Percentiles rank a stretch among this genome's conserved stretches.
Evolutionary conservation across 2,888 invertebrate genomes (phyloP).

Genomic region (Autographa pulchrina): DNA sequence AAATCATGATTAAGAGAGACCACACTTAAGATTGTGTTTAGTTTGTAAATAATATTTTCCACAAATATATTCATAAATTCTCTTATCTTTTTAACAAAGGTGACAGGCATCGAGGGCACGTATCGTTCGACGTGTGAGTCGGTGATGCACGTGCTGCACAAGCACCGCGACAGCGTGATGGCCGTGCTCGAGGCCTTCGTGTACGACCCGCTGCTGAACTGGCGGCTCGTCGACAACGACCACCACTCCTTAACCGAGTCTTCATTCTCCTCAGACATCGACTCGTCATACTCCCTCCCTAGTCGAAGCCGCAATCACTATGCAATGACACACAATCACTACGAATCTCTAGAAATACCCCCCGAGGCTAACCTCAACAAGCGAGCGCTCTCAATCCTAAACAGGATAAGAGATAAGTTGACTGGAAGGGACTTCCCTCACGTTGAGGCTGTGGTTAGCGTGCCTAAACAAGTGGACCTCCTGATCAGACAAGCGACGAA

Average conservation of each 20-base stretch:
- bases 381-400: slow-evolving; percentile 97
- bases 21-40: too few relatives aligned
- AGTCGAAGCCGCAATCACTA: slow-evolving; percentile 79
- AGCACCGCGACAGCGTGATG: slow-evolving; percentile 99
- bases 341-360: slow-evolving; percentile 84
- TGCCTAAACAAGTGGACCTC: slow-evolving; percentile 97
- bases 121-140: slow-evolving; percentile 98
- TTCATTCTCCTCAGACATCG: slow-evolving; percentile 82
- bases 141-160: slow-evolving; percentile 97
- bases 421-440: slow-evolving; percentile 97
- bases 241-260: slow-evolving; percentile 80
- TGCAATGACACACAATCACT: slow-evolving; percentile 55
- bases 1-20: too few relatives aligned
- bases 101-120: slow-evolving; percentile 99
- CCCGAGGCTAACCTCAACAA: slow-evolving; percentile 96
- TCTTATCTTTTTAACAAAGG: slow-evolving; percentile 76
- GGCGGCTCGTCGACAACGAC: slow-evolving; percentile 92
- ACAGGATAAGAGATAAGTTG: slow-evolving; percentile 97
- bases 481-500: slow-evolving; percentile 98
- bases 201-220: slow-evolving; percentile 99
- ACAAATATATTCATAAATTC: background rate
- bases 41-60: background rate
- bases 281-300: slow-evolving; percentile 80
- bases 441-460: slow-evolving; percentile 92
- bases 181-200: slow-evolving; percentile 99